phyloP scores from a whole-genome alignment of 2,888 invertebrate genomes.

The Teleiodes luculella region DNA sequence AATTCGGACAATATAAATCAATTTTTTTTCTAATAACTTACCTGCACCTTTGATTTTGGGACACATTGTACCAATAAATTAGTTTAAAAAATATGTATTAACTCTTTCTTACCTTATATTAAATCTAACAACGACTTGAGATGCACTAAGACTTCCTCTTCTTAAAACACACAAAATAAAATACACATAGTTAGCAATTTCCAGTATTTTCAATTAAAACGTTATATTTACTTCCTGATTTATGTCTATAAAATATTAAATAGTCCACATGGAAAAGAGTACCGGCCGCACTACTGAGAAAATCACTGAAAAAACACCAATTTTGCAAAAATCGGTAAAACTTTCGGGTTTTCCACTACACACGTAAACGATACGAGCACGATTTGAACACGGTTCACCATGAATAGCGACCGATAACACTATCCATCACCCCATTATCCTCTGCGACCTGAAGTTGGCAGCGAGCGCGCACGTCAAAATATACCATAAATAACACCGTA shows the following conservation, averaged over 20 bases:
- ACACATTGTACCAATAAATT: too few species aligned
- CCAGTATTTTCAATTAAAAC: background rate
- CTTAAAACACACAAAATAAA: background rate
- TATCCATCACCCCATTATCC: constrained; percentile 76
- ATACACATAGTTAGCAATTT: background rate
- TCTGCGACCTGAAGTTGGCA: constrained; percentile 69
- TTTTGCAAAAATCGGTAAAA: constrained; percentile 33
- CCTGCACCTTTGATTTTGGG: too few species aligned
- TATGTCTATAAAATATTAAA: constrained; percentile 27
- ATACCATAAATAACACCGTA: constrained; percentile 73
- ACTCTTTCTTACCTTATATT: background rate
- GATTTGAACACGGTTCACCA: constrained; percentile 57
- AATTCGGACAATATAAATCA: too few species aligned
- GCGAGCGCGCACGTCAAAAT: constrained; percentile 73
- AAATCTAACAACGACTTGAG: background rate
- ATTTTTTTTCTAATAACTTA: too few species aligned
- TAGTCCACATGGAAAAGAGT: constrained; percentile 43
- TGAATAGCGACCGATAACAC: constrained; percentile 74
- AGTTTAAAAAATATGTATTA: too few species aligned
- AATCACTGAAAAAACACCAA: constrained; percentile 36
- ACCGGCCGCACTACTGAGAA: constrained; percentile 41
- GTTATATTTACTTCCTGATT: constrained; percentile 21
- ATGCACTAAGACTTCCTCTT: background rate
- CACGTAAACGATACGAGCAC: constrained; percentile 54
- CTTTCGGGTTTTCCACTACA: constrained; percentile 53